Evolutionary conservation across 2,113 vertebrate genomes (phyloP).

Genomic region (Laticauda laticaudata): DNA sequence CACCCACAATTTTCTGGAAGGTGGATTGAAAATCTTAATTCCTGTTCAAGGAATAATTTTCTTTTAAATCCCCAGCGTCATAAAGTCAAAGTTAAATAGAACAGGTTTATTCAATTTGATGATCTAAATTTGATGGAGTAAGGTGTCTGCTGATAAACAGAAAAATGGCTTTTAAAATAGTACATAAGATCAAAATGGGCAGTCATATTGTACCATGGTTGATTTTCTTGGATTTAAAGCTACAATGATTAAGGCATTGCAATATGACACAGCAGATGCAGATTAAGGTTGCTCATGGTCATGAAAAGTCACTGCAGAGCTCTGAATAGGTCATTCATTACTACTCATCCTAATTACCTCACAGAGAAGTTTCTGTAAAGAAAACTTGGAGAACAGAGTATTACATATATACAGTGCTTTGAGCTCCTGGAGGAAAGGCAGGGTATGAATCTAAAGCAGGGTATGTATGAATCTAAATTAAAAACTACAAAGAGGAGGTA

Average conservation of each 20-base stretch:
- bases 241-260: neutral
- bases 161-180: neutral
- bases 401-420: neutral
- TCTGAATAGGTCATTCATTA: neutral
- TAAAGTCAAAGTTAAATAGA: neutral
- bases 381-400: neutral
- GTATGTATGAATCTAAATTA: neutral
- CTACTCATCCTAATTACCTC: neutral
- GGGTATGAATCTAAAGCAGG: neutral
- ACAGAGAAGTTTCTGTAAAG: neutral
- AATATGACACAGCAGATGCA: neutral
- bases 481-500: neutral
- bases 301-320: neutral
- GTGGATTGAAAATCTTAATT: neutral
- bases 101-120: neutral
- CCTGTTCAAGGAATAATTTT: neutral
- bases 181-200: neutral
- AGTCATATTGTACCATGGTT: neutral
- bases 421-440: neutral
- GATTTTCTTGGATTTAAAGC: slow-evolving; percentile 24
- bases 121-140: neutral
- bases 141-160: neutral
- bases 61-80: neutral
- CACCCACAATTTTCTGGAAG: neutral
- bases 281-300: neutral